These are phyloP conservation scores for Rattus rattus DNA, from an alignment of 2,113 vertebrate genomes.

Conservation along the genomic window DNA sequence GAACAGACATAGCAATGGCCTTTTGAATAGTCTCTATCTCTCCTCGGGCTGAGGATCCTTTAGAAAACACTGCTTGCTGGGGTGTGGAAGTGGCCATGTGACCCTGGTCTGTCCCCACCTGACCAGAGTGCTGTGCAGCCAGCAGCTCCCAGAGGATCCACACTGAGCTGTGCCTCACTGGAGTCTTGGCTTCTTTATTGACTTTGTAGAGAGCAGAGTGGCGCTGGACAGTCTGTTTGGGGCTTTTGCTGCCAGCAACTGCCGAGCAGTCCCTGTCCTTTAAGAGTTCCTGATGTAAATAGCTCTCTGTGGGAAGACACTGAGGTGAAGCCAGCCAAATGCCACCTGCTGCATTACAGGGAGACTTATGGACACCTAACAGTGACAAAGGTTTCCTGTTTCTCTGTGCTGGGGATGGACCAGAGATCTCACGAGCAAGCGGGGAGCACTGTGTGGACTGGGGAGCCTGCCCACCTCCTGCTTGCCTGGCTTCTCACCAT, in stretches of 20 bases:
- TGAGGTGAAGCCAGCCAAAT: neutral
- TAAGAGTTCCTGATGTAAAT: conserved; percentile 77
- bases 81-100: conserved; percentile 59
- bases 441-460: too few relatives aligned
- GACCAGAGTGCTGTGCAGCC: neutral
- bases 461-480: too few relatives aligned
- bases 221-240: conserved; percentile 31
- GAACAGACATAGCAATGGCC: neutral
- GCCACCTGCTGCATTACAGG: neutral
- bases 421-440: neutral
- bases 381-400: neutral
- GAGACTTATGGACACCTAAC: neutral
- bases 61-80: conserved; percentile 2
- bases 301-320: conserved; percentile 64
- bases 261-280: conserved; percentile 77
- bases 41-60: neutral
- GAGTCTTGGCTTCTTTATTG: neutral
- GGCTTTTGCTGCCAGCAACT: conserved; percentile 62
- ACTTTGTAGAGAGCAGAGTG: conserved; percentile 26
- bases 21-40: conserved; percentile 46
- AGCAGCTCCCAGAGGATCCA: conserved; percentile 39
- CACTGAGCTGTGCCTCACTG: conserved; percentile 35
- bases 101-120: neutral
- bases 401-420: neutral
- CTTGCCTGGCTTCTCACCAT: neutral